Evolutionary conservation across 1,140 invertebrate species (phyloP), one percentile per base, ranked within the genome.

Genomic region (Subanguina moxae): DNA sequence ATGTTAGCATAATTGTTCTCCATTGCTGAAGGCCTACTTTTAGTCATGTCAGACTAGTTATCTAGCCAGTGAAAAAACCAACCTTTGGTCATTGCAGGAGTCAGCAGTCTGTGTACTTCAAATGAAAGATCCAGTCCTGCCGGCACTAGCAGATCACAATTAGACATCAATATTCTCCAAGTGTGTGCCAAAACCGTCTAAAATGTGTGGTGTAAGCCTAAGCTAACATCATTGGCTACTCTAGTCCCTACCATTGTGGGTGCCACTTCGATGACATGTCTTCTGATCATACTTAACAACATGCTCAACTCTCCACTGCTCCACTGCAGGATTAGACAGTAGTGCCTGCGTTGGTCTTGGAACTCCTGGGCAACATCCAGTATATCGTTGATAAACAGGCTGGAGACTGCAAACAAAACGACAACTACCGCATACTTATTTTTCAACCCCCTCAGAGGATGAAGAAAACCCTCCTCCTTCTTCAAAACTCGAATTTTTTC

Each of bases 261-360:
- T 84, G 94, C 91, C 17, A 92, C 90, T 73, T 90, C 90, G 82
- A 98, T 94, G 21, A 96, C 89, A 84, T 96, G 92, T 88, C 93
- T 76, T 88, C 89, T 82, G 89, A 89, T 88, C 88, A 90, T 84
- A 86, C 89, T 82, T 86, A 91, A 80, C 90, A 89, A 84, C 88
- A 87, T 79, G 81, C 89, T 89, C 56, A 97, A 84, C 85, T 97
- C 92, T 7, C 68, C 57, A 13, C 70, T 82, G 64, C 71, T 73
- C 81, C 81, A 82, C 28, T 72, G 68, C 17, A 80, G 45, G 15
- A 82, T 69, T 32, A 72, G 62, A 65, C 68, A 80, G 21, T 63
- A 72, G 46, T 75, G 61, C 71, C 88, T 87, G 75, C 68, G 64
- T 76, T 87, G 88, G 78, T 88, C 87, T 38, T 88, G 85, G 82